Evolutionary conservation across 2,888 invertebrate genomes (phyloP).

Genomic region (Shargacucullia verbasci): DNA sequence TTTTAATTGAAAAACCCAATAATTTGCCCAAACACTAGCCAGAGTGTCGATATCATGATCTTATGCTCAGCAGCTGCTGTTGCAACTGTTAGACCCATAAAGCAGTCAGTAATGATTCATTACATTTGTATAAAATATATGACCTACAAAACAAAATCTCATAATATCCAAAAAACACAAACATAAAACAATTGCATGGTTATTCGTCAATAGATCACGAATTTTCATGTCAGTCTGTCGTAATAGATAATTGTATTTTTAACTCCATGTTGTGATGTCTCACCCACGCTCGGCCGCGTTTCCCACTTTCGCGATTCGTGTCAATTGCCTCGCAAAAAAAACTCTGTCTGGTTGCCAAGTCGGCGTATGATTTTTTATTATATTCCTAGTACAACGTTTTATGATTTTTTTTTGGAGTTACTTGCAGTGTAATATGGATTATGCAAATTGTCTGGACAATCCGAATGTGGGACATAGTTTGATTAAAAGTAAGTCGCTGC

Average conservation of each 20-base stretch:
- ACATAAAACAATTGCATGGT: slow-evolving; percentile 5
- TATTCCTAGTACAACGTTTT: slow-evolving; percentile 42
- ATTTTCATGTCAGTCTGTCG: slow-evolving; percentile 34
- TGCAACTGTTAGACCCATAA: too few relatives aligned
- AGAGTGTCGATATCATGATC: too few relatives aligned
- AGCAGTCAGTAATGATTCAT: too few relatives aligned
- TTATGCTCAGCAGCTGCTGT: too few relatives aligned
- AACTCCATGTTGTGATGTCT: slow-evolving; percentile 68
- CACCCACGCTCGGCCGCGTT: slow-evolving; percentile 78
- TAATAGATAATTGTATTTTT: slow-evolving; percentile 55
- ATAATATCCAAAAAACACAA: background rate
- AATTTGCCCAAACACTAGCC: too few relatives aligned
- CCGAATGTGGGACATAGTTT: slow-evolving; percentile 19
- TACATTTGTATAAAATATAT: too few relatives aligned
- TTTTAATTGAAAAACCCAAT: too few relatives aligned
- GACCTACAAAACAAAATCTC: background rate
- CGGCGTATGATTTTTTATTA: slow-evolving; percentile 56
- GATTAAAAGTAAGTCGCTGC: slow-evolving; percentile 1
- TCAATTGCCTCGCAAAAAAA: slow-evolving; percentile 82
- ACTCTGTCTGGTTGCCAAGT: slow-evolving; percentile 77
- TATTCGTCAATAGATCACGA: slow-evolving; percentile 16
- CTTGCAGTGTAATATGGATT: slow-evolving; percentile 34
- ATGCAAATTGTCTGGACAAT: slow-evolving; percentile 29
- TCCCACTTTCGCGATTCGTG: slow-evolving; percentile 77
- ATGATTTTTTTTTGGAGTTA: slow-evolving; percentile 18